A percentile compares a stretch with the other conserved stretches of the same genome.
phyloP scores from a whole-genome alignment of 1,140 invertebrate genomes.

The Paralvinella palmiformis region DNA sequence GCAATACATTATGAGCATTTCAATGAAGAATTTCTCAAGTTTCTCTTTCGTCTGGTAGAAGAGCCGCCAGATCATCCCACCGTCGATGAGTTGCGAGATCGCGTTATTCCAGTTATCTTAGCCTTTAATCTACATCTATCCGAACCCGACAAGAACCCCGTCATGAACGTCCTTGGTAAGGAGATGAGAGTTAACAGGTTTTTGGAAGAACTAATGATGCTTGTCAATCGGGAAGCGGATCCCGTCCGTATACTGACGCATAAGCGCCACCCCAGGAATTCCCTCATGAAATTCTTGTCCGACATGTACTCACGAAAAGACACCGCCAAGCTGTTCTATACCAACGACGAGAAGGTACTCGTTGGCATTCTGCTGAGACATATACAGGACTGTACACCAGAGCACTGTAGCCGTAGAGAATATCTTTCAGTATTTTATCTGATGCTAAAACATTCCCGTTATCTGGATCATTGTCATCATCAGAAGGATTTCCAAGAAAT shows the following conservation, averaged over 20 bases:
- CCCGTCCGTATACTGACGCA: constrained; percentile 76
- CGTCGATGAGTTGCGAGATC: constrained; percentile 71
- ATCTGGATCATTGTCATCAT: constrained; percentile 34
- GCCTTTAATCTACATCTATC: constrained; percentile 83
- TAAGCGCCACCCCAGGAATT: constrained; percentile 69
- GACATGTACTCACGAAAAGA: constrained; percentile 71
- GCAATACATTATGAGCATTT: constrained; percentile 58
- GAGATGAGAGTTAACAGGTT: constrained; percentile 72
- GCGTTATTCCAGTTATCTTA: constrained; percentile 74
- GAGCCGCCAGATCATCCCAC: constrained; percentile 62
- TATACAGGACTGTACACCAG: constrained; percentile 46
- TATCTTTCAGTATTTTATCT: constrained; percentile 36
- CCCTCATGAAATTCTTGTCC: constrained; percentile 78
- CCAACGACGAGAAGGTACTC: constrained; percentile 85
- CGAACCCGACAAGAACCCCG: constrained; percentile 62
- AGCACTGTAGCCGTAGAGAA: constrained; percentile 19
- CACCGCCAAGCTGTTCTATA: constrained; percentile 81
- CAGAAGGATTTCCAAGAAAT: constrained; percentile 31
- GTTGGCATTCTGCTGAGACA: constrained; percentile 85
- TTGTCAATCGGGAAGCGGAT: constrained; percentile 86
- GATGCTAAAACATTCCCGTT: constrained; percentile 38
- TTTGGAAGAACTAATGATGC: constrained; percentile 78
- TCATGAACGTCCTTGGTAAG: constrained; percentile 67
- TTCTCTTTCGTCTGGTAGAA: constrained; percentile 74
- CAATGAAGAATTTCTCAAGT: constrained; percentile 69